Percentiles rank a stretch among this genome's conserved stretches.
Evolutionary conservation across 2,113 vertebrate species (phyloP).

Genomic region (Rhombomys opimus): DNA sequence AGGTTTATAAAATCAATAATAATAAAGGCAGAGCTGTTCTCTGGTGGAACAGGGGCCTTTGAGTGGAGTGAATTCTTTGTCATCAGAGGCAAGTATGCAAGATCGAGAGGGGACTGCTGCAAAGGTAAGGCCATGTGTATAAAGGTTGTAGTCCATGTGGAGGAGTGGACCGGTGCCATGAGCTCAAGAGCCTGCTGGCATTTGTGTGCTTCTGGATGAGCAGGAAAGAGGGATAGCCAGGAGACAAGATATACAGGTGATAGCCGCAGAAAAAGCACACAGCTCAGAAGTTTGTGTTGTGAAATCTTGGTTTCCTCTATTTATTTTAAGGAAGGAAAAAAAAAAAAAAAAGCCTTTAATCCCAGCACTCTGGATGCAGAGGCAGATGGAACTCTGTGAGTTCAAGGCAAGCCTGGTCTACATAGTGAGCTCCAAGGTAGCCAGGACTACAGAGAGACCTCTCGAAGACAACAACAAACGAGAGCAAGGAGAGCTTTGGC

Average conservation of each 20-base stretch:
- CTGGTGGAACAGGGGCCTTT: background rate
- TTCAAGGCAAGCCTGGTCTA: background rate
- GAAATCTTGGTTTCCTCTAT: background rate
- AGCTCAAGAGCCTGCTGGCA: background rate
- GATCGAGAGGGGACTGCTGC: background rate
- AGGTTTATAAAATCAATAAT: background rate
- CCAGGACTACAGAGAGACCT: background rate
- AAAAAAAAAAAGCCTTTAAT: background rate
- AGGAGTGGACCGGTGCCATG: background rate
- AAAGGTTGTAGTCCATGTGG: background rate
- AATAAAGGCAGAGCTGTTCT: slow-evolving; percentile 1
- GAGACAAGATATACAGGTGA: background rate
- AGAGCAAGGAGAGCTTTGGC: background rate
- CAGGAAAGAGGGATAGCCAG: background rate
- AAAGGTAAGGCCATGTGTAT: background rate
- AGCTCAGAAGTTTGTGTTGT: background rate
- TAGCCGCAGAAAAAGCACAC: background rate
- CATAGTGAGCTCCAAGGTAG: background rate
- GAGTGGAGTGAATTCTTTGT: background rate
- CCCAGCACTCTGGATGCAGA: background rate
- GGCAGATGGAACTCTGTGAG: background rate
- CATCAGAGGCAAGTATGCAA: background rate
- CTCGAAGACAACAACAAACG: background rate
- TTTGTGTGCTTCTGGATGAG: rapidly evolving
- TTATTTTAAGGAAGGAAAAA: slow-evolving; percentile 21